Conservation (phyloP, 2,113 vertebrate species). For the Calypte anna region DNA sequence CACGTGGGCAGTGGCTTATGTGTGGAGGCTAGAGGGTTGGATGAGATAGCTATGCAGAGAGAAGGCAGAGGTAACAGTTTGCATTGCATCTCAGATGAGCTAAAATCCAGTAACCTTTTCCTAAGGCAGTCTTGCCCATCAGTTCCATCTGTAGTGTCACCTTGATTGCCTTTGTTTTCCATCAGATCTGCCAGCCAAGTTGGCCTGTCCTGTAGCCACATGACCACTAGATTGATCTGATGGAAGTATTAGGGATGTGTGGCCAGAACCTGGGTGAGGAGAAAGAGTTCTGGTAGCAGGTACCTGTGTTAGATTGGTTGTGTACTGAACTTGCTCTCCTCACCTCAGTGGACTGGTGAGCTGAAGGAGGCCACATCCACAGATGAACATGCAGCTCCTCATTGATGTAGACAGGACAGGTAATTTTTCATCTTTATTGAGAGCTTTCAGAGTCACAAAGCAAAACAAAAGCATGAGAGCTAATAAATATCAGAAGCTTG, state of each 20-base stretch:
- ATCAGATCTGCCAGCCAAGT: not conserved
- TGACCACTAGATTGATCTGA: not conserved
- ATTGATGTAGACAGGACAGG: not conserved
- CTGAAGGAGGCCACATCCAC: not conserved
- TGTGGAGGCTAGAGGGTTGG: not conserved
- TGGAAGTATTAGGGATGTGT: not conserved
- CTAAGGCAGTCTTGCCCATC: not conserved
- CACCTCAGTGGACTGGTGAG: not conserved
- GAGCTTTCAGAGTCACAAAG: not conserved
- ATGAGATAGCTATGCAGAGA: not conserved
- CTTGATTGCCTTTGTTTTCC: not conserved
- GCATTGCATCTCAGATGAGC: not conserved
- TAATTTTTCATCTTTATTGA: not conserved
- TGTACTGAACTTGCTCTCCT: not conserved
- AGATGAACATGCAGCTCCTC: not conserved
- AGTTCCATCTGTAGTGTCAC: not conserved
- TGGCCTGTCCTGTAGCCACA: rapidly evolving
- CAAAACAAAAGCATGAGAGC: not conserved
- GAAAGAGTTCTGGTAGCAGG: not conserved
- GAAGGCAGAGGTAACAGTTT: not conserved
- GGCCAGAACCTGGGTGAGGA: not conserved
- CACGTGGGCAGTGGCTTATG: not conserved
- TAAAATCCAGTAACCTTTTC: not conserved
- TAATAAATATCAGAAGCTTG: not conserved
- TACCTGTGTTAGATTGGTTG: not conserved